Percentiles rank a stretch among this genome's conserved stretches.
phyloP scores from a whole-genome alignment of 2,888 invertebrate genomes.

The Sinopyrophorus schimmeli region DNA sequence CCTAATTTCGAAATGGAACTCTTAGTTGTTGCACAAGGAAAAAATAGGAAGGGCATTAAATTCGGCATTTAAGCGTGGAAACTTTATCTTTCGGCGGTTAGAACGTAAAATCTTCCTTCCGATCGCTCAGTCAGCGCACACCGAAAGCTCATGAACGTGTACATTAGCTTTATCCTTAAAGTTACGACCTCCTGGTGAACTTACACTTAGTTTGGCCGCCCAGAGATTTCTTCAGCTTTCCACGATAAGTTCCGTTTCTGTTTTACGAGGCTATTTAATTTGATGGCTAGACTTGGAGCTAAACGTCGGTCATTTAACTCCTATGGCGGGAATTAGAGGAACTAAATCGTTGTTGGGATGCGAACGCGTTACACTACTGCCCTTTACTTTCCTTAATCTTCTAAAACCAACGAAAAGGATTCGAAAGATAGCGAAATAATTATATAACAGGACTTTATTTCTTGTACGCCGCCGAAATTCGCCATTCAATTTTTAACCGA shows the following conservation, averaged over 20 bases:
- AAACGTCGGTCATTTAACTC: slow-evolving; percentile 46
- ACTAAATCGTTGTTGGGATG: slow-evolving; percentile 43
- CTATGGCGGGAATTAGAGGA: slow-evolving; percentile 43
- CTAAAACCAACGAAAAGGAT: slow-evolving; percentile 36
- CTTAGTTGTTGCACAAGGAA: too few relatives aligned
- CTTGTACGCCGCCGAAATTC: too few relatives aligned
- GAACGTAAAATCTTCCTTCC: slow-evolving; percentile 38
- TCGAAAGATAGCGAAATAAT: slow-evolving; percentile 37
- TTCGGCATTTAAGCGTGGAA: slow-evolving; percentile 25
- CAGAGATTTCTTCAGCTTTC: slow-evolving; percentile 38
- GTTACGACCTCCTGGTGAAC: slow-evolving; percentile 43
- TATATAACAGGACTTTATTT: slow-evolving; percentile 24
- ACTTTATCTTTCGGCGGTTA: slow-evolving; percentile 32
- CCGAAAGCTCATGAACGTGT: slow-evolving; percentile 34
- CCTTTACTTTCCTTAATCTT: slow-evolving; percentile 41
- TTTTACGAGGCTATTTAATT: slow-evolving; percentile 37
- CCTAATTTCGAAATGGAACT: too few relatives aligned
- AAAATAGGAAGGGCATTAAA: too few relatives aligned
- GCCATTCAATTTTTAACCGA: too few relatives aligned
- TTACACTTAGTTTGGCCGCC: slow-evolving; percentile 39
- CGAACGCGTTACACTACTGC: slow-evolving; percentile 40
- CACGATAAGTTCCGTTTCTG: slow-evolving; percentile 30
- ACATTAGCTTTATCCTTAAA: slow-evolving; percentile 44
- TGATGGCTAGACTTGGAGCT: slow-evolving; percentile 40
- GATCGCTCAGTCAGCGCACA: slow-evolving; percentile 42